Evolutionary conservation across 2,797 vertebrate species (phyloP), one percentile per base, ranked within the genome.

Genomic region (Chromobotia macracanthus): DNA sequence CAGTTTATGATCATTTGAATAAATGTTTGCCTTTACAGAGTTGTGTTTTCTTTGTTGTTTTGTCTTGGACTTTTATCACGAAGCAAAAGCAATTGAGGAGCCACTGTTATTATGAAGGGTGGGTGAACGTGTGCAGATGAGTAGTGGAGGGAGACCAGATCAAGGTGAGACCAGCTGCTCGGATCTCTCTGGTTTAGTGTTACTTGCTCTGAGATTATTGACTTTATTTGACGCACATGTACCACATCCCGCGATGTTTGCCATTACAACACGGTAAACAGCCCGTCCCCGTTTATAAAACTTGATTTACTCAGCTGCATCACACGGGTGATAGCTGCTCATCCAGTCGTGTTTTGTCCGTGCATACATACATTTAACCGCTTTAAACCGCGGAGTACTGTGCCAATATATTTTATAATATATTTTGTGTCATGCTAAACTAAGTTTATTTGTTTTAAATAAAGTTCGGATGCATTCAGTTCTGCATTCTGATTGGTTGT

Each of bases 251-350:
- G 2, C 64, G 77, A 77, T 91, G 89, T 91, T 92, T 92, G 87
- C 74, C 82, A 73, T 9, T n/a, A n/a, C n/a, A n/a, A n/a, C n/a
- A n/a, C n/a, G n/a, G n/a, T n/a, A 79, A 83, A 83, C 81, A 79
- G 3, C 64, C 82, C 77, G 80, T 71, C 82, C 80, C 60, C 88
- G 89, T 91, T 92, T 90, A 87, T 86, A 56, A 1, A 78, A 79
- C 83, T 28, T 44, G 92, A 89, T 94, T 93, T 93, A 91, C 88
- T 85, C 93, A 94, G 93, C 92, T 94, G 92, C 81, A 61, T 18
- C 72, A 28, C 67, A 66, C 48, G 53, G 84, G 75, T 65, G 82
- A 67, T 48, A 53, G 80, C 61, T 82, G 89, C 86, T 94, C 93
- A 94, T 91, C 91, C 90, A 89, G 92, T 92, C 67, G 87, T 88